A percentile compares a stretch with the other conserved stretches of the same genome.
phyloP scores from a whole-genome alignment of 2,113 vertebrate genomes.

The Rana temporaria region DNA sequence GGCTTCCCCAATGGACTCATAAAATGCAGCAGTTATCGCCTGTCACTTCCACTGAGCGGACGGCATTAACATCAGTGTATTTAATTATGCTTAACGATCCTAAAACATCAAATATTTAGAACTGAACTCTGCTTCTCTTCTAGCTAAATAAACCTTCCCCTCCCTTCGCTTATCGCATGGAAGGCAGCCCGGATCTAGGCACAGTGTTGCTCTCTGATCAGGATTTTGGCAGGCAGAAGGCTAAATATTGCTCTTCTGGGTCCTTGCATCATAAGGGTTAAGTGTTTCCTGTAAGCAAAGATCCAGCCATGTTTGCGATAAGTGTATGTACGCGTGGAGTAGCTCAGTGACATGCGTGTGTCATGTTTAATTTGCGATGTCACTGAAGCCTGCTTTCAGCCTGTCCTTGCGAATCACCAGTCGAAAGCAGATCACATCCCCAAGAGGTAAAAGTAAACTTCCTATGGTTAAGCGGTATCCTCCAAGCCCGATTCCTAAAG shows the following conservation, averaged over 20 bases:
- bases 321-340: conserved; percentile 28
- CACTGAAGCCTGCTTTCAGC: conserved; percentile 47
- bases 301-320: conserved; percentile 13
- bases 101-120: conserved; percentile 59
- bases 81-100: conserved; percentile 58
- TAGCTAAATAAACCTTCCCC: conserved; percentile 55
- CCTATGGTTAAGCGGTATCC: background rate
- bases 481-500: background rate
- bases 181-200: conserved; percentile 47
- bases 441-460: conserved; percentile 19
- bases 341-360: conserved; percentile 44
- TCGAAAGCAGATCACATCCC: conserved; percentile 15
- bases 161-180: conserved; percentile 51
- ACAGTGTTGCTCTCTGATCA: conserved; percentile 26
- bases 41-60: conserved; percentile 57
- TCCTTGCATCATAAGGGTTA: conserved; percentile 14
- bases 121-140: conserved; percentile 57
- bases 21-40: conserved; percentile 53
- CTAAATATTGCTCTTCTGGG: conserved; percentile 15
- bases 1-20: conserved; percentile 52
- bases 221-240: background rate
- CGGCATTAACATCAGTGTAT: conserved; percentile 57
- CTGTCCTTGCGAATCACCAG: conserved; percentile 41
- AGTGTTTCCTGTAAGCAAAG: conserved; percentile 30
- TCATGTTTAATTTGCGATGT: conserved; percentile 45